Evolutionary conservation across 1,140 invertebrate genomes (phyloP).

Genomic region (Glossosoma conforme): DNA sequence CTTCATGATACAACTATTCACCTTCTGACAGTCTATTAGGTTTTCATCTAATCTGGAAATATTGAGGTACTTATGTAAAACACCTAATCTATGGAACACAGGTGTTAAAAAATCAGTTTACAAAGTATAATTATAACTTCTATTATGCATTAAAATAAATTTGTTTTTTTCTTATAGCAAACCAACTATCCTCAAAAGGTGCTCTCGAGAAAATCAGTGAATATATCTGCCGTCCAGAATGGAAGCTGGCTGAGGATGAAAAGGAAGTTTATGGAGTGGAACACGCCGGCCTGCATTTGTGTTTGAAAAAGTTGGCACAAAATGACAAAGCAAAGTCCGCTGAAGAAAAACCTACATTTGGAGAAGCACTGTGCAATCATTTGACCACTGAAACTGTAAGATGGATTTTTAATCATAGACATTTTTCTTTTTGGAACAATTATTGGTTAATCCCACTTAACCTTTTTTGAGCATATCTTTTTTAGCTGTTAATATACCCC

Average conservation of each 20-base stretch:
- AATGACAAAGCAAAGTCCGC: slow-evolving; percentile 51
- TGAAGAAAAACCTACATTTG: slow-evolving; percentile 35
- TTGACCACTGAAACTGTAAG: slow-evolving; percentile 40
- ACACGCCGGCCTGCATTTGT: slow-evolving; percentile 72
- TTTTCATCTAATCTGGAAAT: too few species aligned
- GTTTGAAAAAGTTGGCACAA: slow-evolving; percentile 73
- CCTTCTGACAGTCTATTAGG: too few species aligned
- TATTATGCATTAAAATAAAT: slow-evolving; percentile 10
- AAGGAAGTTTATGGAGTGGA: slow-evolving; percentile 62
- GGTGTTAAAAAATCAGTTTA: too few species aligned
- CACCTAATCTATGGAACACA: too few species aligned
- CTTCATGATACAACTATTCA: too few species aligned
- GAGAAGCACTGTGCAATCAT: slow-evolving; percentile 36
- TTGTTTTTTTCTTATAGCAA: slow-evolving; percentile 21
- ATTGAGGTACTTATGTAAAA: too few species aligned
- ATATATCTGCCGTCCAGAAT: slow-evolving; percentile 39
- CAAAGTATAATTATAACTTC: too few species aligned
- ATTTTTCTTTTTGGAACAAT: too few species aligned
- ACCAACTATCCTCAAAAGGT: slow-evolving; percentile 11
- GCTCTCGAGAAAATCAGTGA: slow-evolving; percentile 16
- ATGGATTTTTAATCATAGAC: too few species aligned
- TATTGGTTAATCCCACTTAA: too few species aligned
- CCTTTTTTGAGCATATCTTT: too few species aligned
- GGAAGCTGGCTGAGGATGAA: slow-evolving; percentile 42
- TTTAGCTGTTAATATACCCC: too few species aligned